Base-by-base conservation (phyloP, 2,888 invertebrate genomes). In the Erebia ligea region DNA sequence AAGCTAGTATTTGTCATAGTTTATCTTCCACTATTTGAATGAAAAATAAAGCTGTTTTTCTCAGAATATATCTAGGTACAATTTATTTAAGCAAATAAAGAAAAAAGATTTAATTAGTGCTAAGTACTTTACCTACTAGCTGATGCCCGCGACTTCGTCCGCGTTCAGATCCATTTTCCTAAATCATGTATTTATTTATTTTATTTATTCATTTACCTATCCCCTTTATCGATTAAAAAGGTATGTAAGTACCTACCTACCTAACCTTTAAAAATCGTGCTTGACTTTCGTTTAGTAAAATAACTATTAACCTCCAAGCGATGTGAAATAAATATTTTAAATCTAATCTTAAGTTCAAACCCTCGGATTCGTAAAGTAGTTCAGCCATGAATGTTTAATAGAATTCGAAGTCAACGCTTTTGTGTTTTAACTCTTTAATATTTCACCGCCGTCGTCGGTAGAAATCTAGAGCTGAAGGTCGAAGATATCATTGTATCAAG, bases 391-490 rank as follows among this genome's bases (percentile, higher is more conserved):
- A 70, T 70, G 54, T 70, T 72, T 74, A 52, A 75, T 61, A 59
- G 15, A 59, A 58, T 63, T 66, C 58, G 45, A 70, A 52, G 70
- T 72, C 68, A 67, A 69, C 34, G 73, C 73, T 70, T 73, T 75
- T 75, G 75, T 75, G 68, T 67, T 71, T 68, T 64, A 73, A 61
- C 54, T 67, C 34, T 66, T 73, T 72, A 72, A 70, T 72, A 72
- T 72, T 73, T 62, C 64, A 71, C 13, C 17, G 17, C n/a, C 40
- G 40, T 25, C 17, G 64, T 48, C 59, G 42, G 34, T 42, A 45
- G 45, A 45, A 62, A 61, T 21, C 25, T 64, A 64, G 40, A 54
- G 25, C 50, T 63, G 64, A 54, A 64, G 64, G 64, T 64, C 52
- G 52, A 40, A 13, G 34, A 54, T 64, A 64, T 34, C 6, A 34